Percentiles rank a stretch among this genome's conserved stretches.
Evolutionary conservation across 2,113 vertebrate genomes (phyloP).

Genomic region (Odontophorus gujanensis): DNA sequence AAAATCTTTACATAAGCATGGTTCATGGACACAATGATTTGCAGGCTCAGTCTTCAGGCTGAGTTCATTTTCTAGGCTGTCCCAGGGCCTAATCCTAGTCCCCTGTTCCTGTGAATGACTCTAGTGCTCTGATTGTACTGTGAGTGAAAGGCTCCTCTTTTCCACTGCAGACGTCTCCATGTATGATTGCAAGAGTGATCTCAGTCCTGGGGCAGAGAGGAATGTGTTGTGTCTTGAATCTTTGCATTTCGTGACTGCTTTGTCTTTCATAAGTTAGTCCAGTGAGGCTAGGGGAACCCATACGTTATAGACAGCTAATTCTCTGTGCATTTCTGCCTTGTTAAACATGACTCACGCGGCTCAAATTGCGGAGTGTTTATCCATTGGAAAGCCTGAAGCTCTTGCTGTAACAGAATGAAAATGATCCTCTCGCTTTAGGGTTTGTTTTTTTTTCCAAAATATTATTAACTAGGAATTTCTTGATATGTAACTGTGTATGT

Average conservation of each 20-base stretch:
- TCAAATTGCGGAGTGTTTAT: constrained; percentile 53
- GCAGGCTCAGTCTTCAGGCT: background rate
- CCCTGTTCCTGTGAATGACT: background rate
- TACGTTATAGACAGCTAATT: constrained; percentile 18
- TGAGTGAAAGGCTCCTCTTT: background rate
- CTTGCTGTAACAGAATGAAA: constrained; percentile 48
- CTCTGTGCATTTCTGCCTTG: background rate
- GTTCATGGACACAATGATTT: background rate
- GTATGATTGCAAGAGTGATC: background rate
- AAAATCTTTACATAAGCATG: background rate
- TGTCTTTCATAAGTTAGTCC: background rate
- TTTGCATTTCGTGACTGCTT: background rate
- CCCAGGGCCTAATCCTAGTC: background rate
- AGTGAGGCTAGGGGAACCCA: background rate
- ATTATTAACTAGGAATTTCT: constrained; percentile 15
- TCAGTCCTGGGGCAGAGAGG: background rate
- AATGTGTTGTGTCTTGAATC: background rate
- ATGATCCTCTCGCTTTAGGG: constrained; percentile 1
- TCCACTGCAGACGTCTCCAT: background rate
- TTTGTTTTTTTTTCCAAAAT: constrained; percentile 22
- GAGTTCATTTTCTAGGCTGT: background rate
- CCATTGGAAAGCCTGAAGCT: constrained; percentile 50
- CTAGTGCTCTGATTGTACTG: background rate
- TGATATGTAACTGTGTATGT: background rate
- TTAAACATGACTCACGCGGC: constrained; percentile 55